phyloP scores from a whole-genome alignment of 2,113 vertebrate species.

The Lota lota region DNA sequence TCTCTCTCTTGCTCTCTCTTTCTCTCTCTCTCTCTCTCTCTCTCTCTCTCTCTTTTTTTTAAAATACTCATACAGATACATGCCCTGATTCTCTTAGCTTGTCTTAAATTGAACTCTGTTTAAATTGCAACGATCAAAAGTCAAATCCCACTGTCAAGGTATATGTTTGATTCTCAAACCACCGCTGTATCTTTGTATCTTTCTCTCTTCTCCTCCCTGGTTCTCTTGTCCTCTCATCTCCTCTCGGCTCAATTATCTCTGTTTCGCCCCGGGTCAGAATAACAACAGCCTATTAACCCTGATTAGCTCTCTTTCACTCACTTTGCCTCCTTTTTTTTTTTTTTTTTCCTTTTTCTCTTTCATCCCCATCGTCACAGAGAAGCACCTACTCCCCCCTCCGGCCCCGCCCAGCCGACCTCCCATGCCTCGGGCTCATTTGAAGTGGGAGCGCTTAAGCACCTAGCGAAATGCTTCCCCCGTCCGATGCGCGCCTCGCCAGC shows the following conservation, averaged over 20 bases:
- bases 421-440: conserved; percentile 22
- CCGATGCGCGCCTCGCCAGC: conserved; percentile 10
- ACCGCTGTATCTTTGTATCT: conserved; percentile 21
- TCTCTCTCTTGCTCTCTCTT: background rate
- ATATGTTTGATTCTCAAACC: background rate
- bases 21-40: background rate
- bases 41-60: too few species aligned
- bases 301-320: conserved; percentile 63
- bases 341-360: conserved; percentile 32
- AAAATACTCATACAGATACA: background rate
- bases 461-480: conserved; percentile 35
- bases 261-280: conserved; percentile 65
- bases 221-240: conserved; percentile 19
- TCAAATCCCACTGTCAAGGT: background rate
- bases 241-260: conserved; percentile 54
- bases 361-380: conserved; percentile 26
- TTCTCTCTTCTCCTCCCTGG: conserved; percentile 15
- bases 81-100: background rate
- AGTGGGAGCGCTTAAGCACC: conserved; percentile 25
- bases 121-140: background rate
- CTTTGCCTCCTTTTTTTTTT: conserved; percentile 15
- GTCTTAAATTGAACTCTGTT: background rate
- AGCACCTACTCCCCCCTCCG: conserved; percentile 5
- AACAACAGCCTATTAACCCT: conserved; percentile 74
- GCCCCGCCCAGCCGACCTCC: conserved; percentile 21